Conservation (phyloP, 2,113 vertebrate genomes). For the Dissostichus mawsoni region DNA sequence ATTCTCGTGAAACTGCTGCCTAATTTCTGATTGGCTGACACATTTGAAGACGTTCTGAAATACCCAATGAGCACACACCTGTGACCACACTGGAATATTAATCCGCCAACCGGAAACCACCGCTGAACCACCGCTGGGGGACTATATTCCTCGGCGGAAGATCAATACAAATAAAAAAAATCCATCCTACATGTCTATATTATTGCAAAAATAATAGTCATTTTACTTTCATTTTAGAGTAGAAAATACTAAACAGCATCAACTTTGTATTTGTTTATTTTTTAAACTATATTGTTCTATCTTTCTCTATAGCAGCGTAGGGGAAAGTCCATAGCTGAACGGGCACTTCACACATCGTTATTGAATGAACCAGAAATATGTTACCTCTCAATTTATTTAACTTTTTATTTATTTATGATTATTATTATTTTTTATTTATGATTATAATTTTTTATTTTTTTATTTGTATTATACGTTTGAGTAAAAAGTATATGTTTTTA, state of each 20-base stretch:
- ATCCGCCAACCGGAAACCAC: conserved; percentile 41
- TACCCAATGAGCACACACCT: conserved; percentile 42
- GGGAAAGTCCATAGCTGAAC: too few species aligned
- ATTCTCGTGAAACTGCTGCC: not conserved
- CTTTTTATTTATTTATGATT: too few species aligned
- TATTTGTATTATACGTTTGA: too few species aligned
- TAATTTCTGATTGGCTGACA: conserved; percentile 47
- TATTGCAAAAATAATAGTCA: too few species aligned
- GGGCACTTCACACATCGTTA: not conserved
- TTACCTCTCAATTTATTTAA: too few species aligned
- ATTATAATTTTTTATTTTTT: too few species aligned
- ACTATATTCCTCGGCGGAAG: conserved; percentile 42
- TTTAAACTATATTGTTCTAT: too few species aligned
- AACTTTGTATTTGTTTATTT: not conserved
- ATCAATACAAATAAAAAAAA: not conserved
- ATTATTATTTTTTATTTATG: too few species aligned
- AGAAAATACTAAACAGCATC: not conserved
- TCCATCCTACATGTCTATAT: too few species aligned
- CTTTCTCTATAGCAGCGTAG: not conserved
- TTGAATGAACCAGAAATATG: not conserved
- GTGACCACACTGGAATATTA: conserved; percentile 24
- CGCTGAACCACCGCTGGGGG: not conserved
- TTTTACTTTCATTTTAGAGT: not conserved
- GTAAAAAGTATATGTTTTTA: too few species aligned
- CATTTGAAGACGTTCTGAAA: conserved; percentile 39